Evolutionary conservation across 2,113 vertebrate species (phyloP), one percentile per base, ranked within the genome.

Genomic region (Aphyosemion australe): DNA sequence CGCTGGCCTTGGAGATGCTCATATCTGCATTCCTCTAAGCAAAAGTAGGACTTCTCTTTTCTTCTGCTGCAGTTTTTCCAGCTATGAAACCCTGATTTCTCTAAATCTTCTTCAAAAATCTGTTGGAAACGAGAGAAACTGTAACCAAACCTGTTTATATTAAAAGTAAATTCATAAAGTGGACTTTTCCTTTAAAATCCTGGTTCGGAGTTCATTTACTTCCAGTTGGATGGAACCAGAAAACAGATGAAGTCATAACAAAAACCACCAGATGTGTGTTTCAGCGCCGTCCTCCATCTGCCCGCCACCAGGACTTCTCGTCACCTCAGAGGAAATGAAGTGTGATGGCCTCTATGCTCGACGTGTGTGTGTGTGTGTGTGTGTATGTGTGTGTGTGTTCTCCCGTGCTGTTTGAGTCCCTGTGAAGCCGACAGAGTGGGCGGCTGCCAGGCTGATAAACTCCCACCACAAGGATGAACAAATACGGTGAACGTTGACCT

Each of bases 401-500:
- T 21, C 9, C 26, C 39, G 16, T 7, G 16, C 1, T 6, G 43
- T 14, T 13, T 34, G 31, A 46, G 60, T 61, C 48, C 3, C 46
- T 18, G 26, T 58, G 57, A 76, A 73, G 72, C 64, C 20, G 59
- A 77, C 71, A 13, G 54, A 65, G 61, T 5, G 34, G 63, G 34
- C 26, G 43, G 43, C 65, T 74, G 74, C 49, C 81, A 69, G 70
- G 48, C 73, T 59, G 59, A 78, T 82, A 61, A 54, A 78, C 66
- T 61, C 49, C 55, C 45, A 54, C 52, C 42, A 20, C 41, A 37
- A 71, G 68, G 58, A 74, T 74, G 59, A 61, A 32, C 58, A 82
- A 78, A 73, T 65, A 76, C 64, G 54, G 79, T 74, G 68, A 65
- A 58, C 79, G 34, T 37, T 64, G 51, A 62, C 67, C 45, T 45